Base-by-base conservation (phyloP, 2,113 vertebrate genomes). In the Isurus oxyrinchus region DNA sequence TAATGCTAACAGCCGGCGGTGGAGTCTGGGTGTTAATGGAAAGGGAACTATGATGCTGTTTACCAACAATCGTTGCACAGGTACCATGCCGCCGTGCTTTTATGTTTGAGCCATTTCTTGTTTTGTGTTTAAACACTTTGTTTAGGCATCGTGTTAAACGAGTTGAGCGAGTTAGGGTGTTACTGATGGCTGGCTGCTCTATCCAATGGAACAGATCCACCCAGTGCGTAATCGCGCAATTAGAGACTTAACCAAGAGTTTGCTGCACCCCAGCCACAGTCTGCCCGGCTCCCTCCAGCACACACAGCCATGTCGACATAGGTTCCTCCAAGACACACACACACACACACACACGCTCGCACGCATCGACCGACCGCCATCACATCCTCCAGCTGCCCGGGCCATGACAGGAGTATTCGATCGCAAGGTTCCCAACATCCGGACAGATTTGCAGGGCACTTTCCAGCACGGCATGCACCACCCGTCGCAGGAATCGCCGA, bases 161-260 rank as follows among this genome's bases (percentile, higher is more conserved):
- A 98, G 98, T 98, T 98, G 98, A 98, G 98, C 98, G 98, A 98
- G 98, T 98, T 99, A 98, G 98, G 98, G 99, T 99, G 99, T 99
- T 98, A 97, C 98, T 98, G 97, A 90, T 98, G 97, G 98, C 98
- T 97, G 97, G 97, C 98, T 97, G 98, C 98, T 98, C 98, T 98
- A 99, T 98, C 99, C 99, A 99, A 99, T 99, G 98, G 99, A 99
- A 99, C 99, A 98, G 98, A 99, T 99, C 99, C 99, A 99, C 98
- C 99, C 99, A 98, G 99, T 99, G 99, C 99, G 99, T 99, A 99
- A 99, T 98, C 99, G 99, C 98, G 98, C 98, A 98, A 98, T 99
- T 99, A 98, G 98, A 99, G 99, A 99, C 99, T 99, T 99, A 99
- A 99, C 99, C 99, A 99, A 98, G 99, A 99, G 98, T 98, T 98